A percentile compares a stretch with the other conserved stretches of the same genome.
Conservation (phyloP, 1,140 invertebrate genomes). For the Neelides sp. region DNA sequence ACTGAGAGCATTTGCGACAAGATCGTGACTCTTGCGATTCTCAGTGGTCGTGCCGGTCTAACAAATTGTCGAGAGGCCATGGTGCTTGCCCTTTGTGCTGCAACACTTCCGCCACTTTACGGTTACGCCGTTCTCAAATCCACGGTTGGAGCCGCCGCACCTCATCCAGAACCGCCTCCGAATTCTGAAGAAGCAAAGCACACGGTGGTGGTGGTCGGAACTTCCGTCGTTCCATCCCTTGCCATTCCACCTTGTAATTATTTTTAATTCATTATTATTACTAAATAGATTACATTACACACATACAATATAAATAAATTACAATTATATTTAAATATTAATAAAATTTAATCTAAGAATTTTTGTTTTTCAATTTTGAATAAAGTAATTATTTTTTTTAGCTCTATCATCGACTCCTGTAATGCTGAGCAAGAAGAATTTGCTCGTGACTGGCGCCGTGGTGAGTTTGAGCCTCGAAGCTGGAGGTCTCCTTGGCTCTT, state of each 20-base stretch:
- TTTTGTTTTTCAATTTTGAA: slow-evolving; percentile 3
- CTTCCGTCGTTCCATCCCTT: slow-evolving; percentile 56
- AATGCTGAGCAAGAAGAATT: slow-evolving; percentile 93
- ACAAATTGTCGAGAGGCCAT: slow-evolving; percentile 30
- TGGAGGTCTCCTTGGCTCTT: slow-evolving; percentile 77
- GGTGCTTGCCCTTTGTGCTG: slow-evolving; percentile 66
- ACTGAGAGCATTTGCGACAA: slow-evolving; percentile 30
- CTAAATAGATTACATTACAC: not conserved
- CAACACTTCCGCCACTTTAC: slow-evolving; percentile 88
- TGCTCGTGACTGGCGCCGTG: slow-evolving; percentile 87
- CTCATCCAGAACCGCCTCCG: slow-evolving; percentile 27
- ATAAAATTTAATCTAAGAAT: not conserved
- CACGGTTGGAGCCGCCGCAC: slow-evolving; percentile 19
- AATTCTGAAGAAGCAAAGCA: slow-evolving; percentile 39
- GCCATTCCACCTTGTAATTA: slow-evolving; percentile 54
- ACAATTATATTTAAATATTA: no score
- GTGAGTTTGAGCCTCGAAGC: slow-evolving; percentile 79
- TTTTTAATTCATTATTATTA: not conserved
- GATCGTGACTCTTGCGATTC: slow-evolving; percentile 27
- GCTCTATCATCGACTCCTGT: slow-evolving; percentile 83
- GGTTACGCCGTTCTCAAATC: slow-evolving; percentile 69
- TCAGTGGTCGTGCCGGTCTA: slow-evolving; percentile 21
- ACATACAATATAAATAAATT: no score
- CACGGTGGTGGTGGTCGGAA: slow-evolving; percentile 88
- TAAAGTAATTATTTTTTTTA: slow-evolving; percentile 21